phyloP scores from a whole-genome alignment of 2,113 vertebrate species.

The human (Homo sapiens) region DNA sequence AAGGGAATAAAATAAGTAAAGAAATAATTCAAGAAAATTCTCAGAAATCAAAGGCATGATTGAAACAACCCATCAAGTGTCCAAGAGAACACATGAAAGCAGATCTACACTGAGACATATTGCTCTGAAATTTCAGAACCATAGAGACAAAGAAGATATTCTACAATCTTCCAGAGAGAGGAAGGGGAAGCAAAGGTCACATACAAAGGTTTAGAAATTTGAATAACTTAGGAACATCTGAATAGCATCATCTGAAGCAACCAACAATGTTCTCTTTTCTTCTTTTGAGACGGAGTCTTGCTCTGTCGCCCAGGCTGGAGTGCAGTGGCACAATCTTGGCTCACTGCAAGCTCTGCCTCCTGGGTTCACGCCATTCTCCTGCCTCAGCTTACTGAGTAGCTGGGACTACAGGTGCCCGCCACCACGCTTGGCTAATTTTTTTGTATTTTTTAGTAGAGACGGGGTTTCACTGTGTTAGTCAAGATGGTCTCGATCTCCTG shows the following conservation, averaged over 20 bases:
- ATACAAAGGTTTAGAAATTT: neutral
- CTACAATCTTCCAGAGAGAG: neutral
- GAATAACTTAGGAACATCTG: neutral
- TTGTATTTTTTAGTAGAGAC: too few relatives aligned
- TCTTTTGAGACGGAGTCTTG: too few relatives aligned
- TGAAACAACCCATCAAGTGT: neutral
- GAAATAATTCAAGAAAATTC: neutral
- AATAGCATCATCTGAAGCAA: neutral
- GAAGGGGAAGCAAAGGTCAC: neutral
- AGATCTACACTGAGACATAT: neutral
- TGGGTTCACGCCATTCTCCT: too few relatives aligned
- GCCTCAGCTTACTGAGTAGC: too few relatives aligned
- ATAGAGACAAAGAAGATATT: neutral
- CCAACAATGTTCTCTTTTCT: neutral
- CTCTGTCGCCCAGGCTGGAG: too few relatives aligned
- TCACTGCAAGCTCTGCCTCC: too few relatives aligned
- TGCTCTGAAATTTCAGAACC: neutral
- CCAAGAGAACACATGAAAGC: neutral
- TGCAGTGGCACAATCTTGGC: too few relatives aligned
- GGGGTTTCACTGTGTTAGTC: too few relatives aligned
- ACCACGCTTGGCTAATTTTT: too few relatives aligned
- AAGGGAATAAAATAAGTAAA: neutral
- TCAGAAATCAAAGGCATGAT: neutral
- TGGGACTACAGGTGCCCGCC: too few relatives aligned
- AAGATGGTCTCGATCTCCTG: too few relatives aligned